Conservation (phyloP, 1,140 invertebrate genomes). For the Latrodectus geometricus region DNA sequence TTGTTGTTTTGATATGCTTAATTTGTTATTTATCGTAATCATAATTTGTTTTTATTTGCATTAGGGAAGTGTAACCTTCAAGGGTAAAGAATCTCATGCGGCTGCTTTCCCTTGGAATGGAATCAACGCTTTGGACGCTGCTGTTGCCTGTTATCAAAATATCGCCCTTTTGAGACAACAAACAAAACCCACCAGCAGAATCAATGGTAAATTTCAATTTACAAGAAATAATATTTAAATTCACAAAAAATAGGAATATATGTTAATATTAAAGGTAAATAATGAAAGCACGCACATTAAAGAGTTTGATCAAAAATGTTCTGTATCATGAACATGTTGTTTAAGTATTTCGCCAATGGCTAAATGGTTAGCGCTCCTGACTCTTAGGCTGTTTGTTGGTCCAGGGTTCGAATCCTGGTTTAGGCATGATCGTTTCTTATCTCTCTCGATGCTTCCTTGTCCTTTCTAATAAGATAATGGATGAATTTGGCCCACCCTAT, state of each 20-base stretch:
- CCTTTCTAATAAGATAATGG: too few species aligned
- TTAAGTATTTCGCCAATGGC: neutral
- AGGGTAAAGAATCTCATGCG: slow-evolving; percentile 63
- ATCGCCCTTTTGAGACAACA: slow-evolving; percentile 64
- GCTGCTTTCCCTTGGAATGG: slow-evolving; percentile 65
- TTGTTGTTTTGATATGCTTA: too few species aligned
- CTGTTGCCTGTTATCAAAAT: slow-evolving; percentile 62
- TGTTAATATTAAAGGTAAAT: neutral
- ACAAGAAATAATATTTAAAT: too few species aligned
- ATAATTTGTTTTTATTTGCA: too few species aligned
- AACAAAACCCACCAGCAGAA: slow-evolving; percentile 62
- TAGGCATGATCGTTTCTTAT: too few species aligned
- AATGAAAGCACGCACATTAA: neutral
- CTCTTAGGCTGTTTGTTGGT: too few species aligned
- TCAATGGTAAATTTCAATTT: slow-evolving; percentile 62
- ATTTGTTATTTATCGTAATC: too few species aligned
- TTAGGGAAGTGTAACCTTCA: slow-evolving; percentile 64
- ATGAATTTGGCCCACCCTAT: too few species aligned
- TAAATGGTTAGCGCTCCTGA: too few species aligned
- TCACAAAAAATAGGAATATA: too few species aligned
- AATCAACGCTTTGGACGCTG: slow-evolving; percentile 65
- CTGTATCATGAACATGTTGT: neutral
- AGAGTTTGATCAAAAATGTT: neutral
- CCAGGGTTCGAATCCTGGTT: too few species aligned
- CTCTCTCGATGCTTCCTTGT: too few species aligned